A percentile compares a stretch with the other conserved stretches of the same genome.
Conservation (phyloP, 1,140 invertebrate species). For the Cepaea nemoralis region DNA sequence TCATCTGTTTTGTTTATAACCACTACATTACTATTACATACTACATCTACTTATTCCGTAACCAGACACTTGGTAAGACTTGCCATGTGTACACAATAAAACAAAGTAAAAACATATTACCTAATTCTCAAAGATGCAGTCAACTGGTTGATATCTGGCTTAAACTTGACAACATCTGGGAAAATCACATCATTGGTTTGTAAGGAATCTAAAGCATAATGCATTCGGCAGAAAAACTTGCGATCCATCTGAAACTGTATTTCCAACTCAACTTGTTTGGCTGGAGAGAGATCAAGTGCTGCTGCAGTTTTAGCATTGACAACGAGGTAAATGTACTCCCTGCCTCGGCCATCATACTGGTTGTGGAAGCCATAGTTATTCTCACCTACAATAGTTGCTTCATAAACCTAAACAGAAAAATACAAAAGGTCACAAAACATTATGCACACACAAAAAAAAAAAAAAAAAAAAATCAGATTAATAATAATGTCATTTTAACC, state of each 20-base stretch:
- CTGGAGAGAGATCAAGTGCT: conserved; percentile 50
- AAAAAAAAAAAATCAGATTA: too few relatives aligned
- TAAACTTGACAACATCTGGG: conserved; percentile 63
- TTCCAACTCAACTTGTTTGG: conserved; percentile 50
- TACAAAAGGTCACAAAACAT: not conserved
- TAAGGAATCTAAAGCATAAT: conserved; percentile 63
- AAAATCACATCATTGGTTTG: conserved; percentile 63
- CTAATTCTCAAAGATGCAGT: conserved; percentile 50
- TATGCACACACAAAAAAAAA: too few relatives aligned
- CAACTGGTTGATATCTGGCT: conserved; percentile 55
- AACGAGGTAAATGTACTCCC: conserved; percentile 62
- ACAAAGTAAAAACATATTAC: conserved; percentile 39
- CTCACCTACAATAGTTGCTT: conserved; percentile 59
- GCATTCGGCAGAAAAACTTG: conserved; percentile 65
- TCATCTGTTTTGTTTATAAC: too few relatives aligned
- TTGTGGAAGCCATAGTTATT: conserved; percentile 65
- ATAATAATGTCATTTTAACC: too few relatives aligned
- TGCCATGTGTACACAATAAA: too few relatives aligned
- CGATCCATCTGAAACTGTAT: conserved; percentile 68
- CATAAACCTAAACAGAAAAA: conserved; percentile 55
- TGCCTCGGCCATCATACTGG: conserved; percentile 62
- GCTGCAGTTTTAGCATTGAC: conserved; percentile 54
- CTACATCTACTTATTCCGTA: too few relatives aligned
- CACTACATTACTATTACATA: too few relatives aligned
- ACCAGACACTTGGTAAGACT: too few relatives aligned